Evolutionary conservation across 2,888 invertebrate genomes (phyloP).

Genomic region (Deroplatys truncata): DNA sequence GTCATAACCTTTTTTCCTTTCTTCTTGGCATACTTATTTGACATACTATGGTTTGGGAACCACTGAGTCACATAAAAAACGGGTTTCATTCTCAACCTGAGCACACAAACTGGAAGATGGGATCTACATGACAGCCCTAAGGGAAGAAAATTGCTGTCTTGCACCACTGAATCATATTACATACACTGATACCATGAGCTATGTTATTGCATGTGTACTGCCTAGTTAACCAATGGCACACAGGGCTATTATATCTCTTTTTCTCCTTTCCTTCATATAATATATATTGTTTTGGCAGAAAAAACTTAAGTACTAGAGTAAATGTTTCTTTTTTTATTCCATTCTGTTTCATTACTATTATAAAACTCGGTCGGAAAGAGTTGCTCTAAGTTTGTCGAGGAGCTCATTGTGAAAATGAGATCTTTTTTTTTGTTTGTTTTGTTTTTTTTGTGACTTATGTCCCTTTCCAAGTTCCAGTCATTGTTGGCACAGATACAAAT

Average conservation of each 20-base stretch:
- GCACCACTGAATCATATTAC: slow-evolving; percentile 22
- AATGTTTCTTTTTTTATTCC: slow-evolving; percentile 4
- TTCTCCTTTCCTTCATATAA: background rate
- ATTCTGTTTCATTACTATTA: slow-evolving; percentile 18
- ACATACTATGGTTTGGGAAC: background rate
- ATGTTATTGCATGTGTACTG: slow-evolving; percentile 29
- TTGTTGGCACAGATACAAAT: slow-evolving; percentile 34
- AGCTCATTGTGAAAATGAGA: slow-evolving; percentile 26
- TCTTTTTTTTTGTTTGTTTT: slow-evolving; percentile 20
- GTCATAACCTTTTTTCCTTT: no score
- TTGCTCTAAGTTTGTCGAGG: slow-evolving; percentile 19
- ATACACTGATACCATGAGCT: slow-evolving; percentile 29
- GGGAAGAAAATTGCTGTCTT: slow-evolving; percentile 18
- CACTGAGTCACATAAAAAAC: background rate
- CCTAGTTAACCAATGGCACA: slow-evolving; percentile 20
- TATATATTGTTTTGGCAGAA: slow-evolving; percentile 27
- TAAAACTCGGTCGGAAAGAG: slow-evolving; percentile 24
- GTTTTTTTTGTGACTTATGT: background rate
- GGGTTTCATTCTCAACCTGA: background rate
- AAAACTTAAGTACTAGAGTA: slow-evolving; percentile 32
- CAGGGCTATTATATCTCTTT: slow-evolving; percentile 15
- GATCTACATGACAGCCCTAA: slow-evolving; percentile 10
- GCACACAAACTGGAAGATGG: background rate
- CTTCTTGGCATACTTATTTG: background rate
- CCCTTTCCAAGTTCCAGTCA: slow-evolving; percentile 25